Percentiles rank a stretch among this genome's conserved stretches.
phyloP scores from a whole-genome alignment of 2,888 invertebrate species.

The Geophilus truncorum region DNA sequence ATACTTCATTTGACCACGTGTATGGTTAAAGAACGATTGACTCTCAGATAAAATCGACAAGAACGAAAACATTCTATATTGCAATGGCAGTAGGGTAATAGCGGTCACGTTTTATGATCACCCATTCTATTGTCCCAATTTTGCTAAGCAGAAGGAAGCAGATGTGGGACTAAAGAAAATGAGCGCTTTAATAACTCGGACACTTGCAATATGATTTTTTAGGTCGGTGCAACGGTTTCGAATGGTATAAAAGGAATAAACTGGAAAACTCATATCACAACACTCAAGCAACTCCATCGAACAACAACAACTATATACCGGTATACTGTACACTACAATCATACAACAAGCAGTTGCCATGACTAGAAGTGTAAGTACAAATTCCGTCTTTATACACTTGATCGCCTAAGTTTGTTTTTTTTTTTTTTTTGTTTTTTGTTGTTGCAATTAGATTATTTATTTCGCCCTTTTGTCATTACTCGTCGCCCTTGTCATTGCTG shows the following conservation, averaged over 20 bases:
- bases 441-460: background rate
- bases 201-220: background rate
- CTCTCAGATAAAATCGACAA: background rate
- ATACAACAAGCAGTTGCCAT: background rate
- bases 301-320: too few relatives aligned
- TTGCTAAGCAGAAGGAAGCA: background rate
- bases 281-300: background rate
- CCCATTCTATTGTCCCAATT: background rate
- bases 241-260: background rate
- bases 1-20: background rate
- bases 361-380: background rate
- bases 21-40: background rate
- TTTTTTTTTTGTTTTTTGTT: background rate
- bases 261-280: background rate
- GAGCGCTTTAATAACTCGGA: background rate
- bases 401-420: too few relatives aligned
- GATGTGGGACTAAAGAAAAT: background rate
- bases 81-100: background rate
- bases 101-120: background rate
- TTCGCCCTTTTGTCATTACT: background rate
- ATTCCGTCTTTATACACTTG: too few relatives aligned
- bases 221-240: conserved; percentile 3
- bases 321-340: too few relatives aligned
- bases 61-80: background rate
- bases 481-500: background rate